Conservation (phyloP, 2,113 vertebrate species). For the Hemibagrus wyckioides region DNA sequence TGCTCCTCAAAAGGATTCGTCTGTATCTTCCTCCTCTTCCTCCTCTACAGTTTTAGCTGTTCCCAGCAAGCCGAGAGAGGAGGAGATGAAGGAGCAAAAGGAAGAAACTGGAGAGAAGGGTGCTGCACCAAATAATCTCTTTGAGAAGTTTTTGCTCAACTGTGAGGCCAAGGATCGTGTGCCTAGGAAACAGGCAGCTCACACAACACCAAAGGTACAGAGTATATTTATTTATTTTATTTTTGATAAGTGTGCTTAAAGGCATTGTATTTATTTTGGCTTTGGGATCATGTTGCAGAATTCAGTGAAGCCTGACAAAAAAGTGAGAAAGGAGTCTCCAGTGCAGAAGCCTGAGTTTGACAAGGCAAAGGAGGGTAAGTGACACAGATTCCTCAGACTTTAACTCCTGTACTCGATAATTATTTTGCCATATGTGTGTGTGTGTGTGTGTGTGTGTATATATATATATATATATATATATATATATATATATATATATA, state of each 20-base stretch:
- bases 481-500: no score
- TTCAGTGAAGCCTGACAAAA: slow-evolving; percentile 80
- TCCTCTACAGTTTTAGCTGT: slow-evolving; percentile 51
- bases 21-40: slow-evolving; percentile 58
- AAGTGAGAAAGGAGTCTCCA: slow-evolving; percentile 82
- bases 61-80: slow-evolving; percentile 63
- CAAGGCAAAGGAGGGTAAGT: slow-evolving; percentile 83
- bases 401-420: not conserved
- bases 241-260: not conserved
- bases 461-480: no score
- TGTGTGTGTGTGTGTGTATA: no score
- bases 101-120: slow-evolving; percentile 69
- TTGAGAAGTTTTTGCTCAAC: slow-evolving; percentile 76
- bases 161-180: slow-evolving; percentile 76
- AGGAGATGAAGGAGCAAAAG: slow-evolving; percentile 66
- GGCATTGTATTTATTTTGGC: not conserved
- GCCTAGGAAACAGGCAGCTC: slow-evolving; percentile 64
- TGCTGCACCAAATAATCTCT: slow-evolving; percentile 69
- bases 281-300: slow-evolving; percentile 52
- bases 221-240: not conserved
- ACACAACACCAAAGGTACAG: slow-evolving; percentile 67
- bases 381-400: not conserved
- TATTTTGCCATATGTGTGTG: not conserved
- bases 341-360: slow-evolving; percentile 79
- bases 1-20: slow-evolving; percentile 54